Evolutionary conservation across 2,797 vertebrate genomes (phyloP).

Genomic region (Falco peregrinus): DNA sequence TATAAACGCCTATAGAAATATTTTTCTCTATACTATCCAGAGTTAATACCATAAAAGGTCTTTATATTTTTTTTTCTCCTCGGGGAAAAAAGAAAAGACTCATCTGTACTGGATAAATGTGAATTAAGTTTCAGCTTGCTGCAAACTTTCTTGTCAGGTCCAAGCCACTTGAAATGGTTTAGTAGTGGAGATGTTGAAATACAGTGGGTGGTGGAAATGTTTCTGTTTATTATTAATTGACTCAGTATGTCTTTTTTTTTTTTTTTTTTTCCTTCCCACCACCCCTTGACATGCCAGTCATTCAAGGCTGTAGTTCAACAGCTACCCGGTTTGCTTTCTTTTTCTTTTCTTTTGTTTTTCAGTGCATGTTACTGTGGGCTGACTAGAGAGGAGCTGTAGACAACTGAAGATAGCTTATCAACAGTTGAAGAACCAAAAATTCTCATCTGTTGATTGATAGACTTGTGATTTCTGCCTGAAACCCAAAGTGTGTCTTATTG

Average conservation of each 20-base stretch:
- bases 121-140: constrained; percentile 4
- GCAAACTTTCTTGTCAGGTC: not conserved
- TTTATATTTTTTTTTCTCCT: not conserved
- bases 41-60: not conserved
- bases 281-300: not conserved
- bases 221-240: constrained; percentile 43
- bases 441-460: not conserved
- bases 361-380: not conserved
- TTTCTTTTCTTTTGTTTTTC: not conserved
- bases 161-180: constrained; percentile 35
- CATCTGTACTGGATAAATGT: not conserved
- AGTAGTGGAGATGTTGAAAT: constrained; percentile 48
- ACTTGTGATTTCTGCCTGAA: not conserved
- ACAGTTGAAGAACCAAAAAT: not conserved
- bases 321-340: not conserved
- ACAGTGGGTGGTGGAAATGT: constrained; percentile 22
- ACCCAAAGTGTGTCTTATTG: not conserved
- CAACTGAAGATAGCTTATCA: not conserved
- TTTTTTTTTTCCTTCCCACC: no score
- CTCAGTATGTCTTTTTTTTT: not conserved
- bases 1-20: not conserved
- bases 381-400: not conserved
- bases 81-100: not conserved
- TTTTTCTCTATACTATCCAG: not conserved
- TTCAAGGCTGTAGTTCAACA: not conserved